Conservation (phyloP, 2,888 invertebrate genomes). For the Ophioninae sp. region DNA sequence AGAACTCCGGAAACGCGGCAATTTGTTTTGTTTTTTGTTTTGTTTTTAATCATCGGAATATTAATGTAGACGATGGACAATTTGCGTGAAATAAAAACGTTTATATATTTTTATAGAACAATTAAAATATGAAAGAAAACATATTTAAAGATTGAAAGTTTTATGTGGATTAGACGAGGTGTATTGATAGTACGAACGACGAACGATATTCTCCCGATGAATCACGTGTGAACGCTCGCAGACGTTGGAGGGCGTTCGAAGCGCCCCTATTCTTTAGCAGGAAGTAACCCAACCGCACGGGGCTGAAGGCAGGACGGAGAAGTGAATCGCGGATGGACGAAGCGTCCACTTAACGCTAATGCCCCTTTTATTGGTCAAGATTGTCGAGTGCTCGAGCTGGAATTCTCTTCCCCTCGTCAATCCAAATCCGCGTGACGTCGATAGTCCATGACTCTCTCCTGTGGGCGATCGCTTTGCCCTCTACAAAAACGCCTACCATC, state of each 20-base stretch:
- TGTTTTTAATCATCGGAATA: too few species aligned
- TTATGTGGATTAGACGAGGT: background rate
- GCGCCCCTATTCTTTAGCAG: slow-evolving; percentile 20
- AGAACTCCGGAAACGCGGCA: too few species aligned
- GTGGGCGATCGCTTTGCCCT: background rate
- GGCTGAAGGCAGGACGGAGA: background rate
- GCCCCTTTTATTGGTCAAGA: slow-evolving; percentile 79
- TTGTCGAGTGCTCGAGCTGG: slow-evolving; percentile 64
- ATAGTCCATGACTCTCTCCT: background rate
- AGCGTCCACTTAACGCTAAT: slow-evolving; percentile 78
- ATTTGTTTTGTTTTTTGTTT: too few species aligned
- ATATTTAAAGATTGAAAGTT: too few species aligned
- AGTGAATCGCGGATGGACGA: slow-evolving; percentile 72
- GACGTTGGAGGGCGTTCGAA: slow-evolving; percentile 17
- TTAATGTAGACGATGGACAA: too few species aligned
- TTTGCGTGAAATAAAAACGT: too few species aligned
- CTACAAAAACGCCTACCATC: background rate
- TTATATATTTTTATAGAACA: too few species aligned
- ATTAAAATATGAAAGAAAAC: too few species aligned
- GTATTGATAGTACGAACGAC: background rate
- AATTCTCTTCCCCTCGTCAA: slow-evolving; percentile 11
- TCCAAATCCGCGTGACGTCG: slow-evolving; percentile 2
- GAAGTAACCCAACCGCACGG: background rate
- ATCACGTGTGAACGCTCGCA: slow-evolving; percentile 47
- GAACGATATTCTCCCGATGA: slow-evolving; percentile 54